Percentiles rank a stretch among this genome's conserved stretches.
phyloP scores from a whole-genome alignment of 2,888 invertebrate genomes.

The Drosophila lacicola region DNA sequence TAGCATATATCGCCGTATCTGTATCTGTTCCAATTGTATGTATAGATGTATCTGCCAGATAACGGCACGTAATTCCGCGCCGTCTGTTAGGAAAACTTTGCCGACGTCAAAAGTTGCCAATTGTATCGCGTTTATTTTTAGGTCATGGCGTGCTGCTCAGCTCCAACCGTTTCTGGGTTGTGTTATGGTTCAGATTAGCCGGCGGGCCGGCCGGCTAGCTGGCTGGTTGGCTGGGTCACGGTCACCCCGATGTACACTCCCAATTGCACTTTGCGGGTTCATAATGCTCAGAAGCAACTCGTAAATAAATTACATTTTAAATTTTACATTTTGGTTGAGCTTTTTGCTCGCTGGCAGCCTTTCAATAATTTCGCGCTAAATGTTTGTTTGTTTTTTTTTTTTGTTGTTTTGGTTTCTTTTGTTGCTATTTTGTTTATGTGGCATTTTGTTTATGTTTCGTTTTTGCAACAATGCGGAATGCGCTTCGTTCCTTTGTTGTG shows the following conservation, averaged over 20 bases:
- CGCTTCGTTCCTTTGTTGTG: constrained; percentile 19
- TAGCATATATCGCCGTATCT: constrained; percentile 43
- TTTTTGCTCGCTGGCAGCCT: constrained; percentile 44
- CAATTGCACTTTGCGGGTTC: constrained; percentile 29
- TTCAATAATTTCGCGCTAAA: constrained; percentile 41
- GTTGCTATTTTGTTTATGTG: constrained; percentile 48
- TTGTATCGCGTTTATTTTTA: constrained; percentile 64
- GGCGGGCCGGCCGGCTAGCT: constrained; percentile 21
- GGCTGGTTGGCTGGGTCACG: constrained; percentile 30
- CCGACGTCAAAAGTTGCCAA: constrained; percentile 65
- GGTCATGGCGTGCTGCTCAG: constrained; percentile 70
- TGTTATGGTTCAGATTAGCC: constrained; percentile 26
- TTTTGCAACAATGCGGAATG: constrained; percentile 70
- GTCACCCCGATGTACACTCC: constrained; percentile 31
- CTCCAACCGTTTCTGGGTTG: constrained; percentile 39
- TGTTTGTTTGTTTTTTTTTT: neutral
- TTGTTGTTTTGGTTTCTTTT: constrained; percentile 17
- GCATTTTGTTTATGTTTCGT: constrained; percentile 65
- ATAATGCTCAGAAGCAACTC: constrained; percentile 8
- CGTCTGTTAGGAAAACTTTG: constrained; percentile 67
- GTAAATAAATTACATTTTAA: constrained; percentile 25
- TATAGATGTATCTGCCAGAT: constrained; percentile 54
- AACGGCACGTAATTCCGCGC: constrained; percentile 70
- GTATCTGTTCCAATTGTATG: constrained; percentile 26
- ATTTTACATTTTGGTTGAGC: constrained; percentile 25